Evolutionary conservation across 2,888 invertebrate genomes (phyloP).

Genomic region (Microchrysa polita): DNA sequence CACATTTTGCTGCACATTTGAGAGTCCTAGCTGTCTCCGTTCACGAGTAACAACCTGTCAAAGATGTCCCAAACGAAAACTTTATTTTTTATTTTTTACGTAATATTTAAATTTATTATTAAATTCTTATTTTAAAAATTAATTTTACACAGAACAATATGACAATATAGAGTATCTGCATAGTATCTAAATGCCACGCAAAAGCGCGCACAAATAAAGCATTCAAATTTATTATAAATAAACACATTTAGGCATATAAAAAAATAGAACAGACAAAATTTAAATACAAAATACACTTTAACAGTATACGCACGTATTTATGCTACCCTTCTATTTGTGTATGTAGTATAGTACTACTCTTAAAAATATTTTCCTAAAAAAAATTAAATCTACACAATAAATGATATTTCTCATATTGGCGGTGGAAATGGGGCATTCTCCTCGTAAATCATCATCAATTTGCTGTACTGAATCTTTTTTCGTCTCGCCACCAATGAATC

Average conservation of each 20-base stretch:
- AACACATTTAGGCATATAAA: slow-evolving; percentile 23
- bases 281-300: slow-evolving; percentile 2
- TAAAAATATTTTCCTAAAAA: background rate
- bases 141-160: slow-evolving; percentile 4
- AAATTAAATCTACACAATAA: slow-evolving; percentile 2
- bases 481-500: slow-evolving; percentile 54
- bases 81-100: slow-evolving; percentile 14
- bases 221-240: slow-evolving; percentile 34
- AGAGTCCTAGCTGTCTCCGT: no score
- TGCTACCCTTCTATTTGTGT: background rate
- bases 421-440: slow-evolving; percentile 70
- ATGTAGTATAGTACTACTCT: background rate
- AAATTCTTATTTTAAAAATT: slow-evolving; percentile 10
- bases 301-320: background rate
- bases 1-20: no score
- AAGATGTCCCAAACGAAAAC: no score
- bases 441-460: slow-evolving; percentile 70
- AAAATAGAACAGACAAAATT: slow-evolving; percentile 16
- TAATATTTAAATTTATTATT: background rate
- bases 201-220: slow-evolving; percentile 20
- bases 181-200: slow-evolving; percentile 14
- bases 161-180: slow-evolving; percentile 10
- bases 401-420: slow-evolving; percentile 53
- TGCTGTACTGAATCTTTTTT: slow-evolving; percentile 64
- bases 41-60: no score